Base-by-base conservation (phyloP, 1,140 invertebrate species). In the Batillaria attramentaria region DNA sequence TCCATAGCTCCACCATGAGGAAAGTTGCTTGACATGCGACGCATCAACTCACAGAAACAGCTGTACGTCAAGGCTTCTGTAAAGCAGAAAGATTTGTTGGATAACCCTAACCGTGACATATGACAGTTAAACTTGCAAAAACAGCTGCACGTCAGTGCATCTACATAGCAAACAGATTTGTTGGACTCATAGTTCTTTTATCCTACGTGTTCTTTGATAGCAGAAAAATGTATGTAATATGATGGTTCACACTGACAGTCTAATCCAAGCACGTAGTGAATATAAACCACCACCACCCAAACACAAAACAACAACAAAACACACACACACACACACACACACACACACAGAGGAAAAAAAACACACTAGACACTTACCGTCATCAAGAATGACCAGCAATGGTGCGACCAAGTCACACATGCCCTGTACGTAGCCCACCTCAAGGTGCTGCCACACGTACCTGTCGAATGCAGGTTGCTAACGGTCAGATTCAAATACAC, bases 331-430 rank as follows among this genome's bases (percentile, higher is more conserved):
- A 13, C 46, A 50, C 24, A 13, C 46, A 50, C 24, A 50, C 10
- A 50, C 3, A 60, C 0, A 60, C 24, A 13, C 18, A 65, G 16
- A 65, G 28, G 31, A 33, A 33, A 6, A 65, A 33, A 65, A 8
- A 65, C 33, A 35, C 0, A 6, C 6, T 41, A 33, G 18, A 24
- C 50, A 79, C 84, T 88, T 87, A 93, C 93, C 93, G 88, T 98
- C 97, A 89, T 97, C 95, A 92, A 98, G 95, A 80, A 97, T 95
- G 1, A 98, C 97, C 5, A 99, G 93, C 5, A 99, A 92, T 0
- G 97, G 97, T 20, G 97, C 97, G 0, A 95, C 96, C 62, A 99
- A 92, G 92, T 98, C 97, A 91, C 97, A 99, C 97, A 98, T 98
- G 54, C 90, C 97, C 95, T 93, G 92, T 37, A 93, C 90, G 86